Evolutionary conservation across 1,140 invertebrate genomes (phyloP), one percentile per base, ranked within the genome.

Genomic region (Protaetia brevitarsis): DNA sequence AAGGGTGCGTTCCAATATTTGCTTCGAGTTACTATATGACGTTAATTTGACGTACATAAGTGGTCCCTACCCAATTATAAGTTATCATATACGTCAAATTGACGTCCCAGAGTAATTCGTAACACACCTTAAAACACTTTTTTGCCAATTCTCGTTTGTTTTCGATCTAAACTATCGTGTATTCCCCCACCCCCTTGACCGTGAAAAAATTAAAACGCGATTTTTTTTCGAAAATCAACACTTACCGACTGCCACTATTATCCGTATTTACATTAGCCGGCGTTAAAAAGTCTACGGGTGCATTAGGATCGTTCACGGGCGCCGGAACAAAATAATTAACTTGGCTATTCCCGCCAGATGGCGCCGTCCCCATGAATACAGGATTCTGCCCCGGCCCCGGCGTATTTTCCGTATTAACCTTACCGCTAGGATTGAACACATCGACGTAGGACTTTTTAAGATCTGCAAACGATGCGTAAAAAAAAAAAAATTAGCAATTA

Each of bases 391-490:
- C 82, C 81, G 80, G 56, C 79, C 77, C 2, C 81, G 82, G 3
- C 1, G 41, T 19, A 45, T 45, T 45, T 19, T 45, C 41, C 80
- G 82, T 65, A 75, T 64, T 82, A 79, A 80, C 80, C 23, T 77
- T 80, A 21, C 84, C 85, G 68, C 82, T 81, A 23, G 89, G 88
- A 82, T 92, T 93, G 78, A 94, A 88, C 28, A 95, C 89, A 79
- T 95, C 92, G 60, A 95, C 90, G 78, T 95, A 95, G 59, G 89
- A 88, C 74, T 87, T 88, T 78, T 89, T 86, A 69, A 89, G 80
- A 73, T 88, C 89, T 91, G 23, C 1, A n/a, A n/a, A n/a, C n/a
- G 76, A 23, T 76, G 78, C 72, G 69, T n/a, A 75, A 69, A 74
- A 6, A 66, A 67, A 64, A 63, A 62, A 31, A 41, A 36, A 11